phyloP scores from a whole-genome alignment of 1,140 invertebrate genomes.

The Drosophila insularis region DNA sequence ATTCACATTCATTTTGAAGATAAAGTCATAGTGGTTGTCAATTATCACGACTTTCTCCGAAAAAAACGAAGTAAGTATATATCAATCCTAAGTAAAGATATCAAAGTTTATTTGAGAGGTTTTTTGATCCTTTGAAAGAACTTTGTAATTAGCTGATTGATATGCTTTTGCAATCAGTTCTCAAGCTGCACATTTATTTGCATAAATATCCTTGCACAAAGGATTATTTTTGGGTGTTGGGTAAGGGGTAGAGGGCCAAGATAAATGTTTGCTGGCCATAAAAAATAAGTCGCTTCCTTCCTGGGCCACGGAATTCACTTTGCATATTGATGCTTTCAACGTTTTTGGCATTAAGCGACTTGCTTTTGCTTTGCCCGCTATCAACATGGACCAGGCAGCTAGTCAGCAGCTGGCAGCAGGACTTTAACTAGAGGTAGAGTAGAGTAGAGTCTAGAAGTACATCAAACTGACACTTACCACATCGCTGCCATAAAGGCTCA shows the following conservation, averaged over 20 bases:
- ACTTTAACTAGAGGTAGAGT: neutral
- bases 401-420: conserved; percentile 13
- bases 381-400: conserved; percentile 53
- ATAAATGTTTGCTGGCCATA: conserved; percentile 64
- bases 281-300: conserved; percentile 7
- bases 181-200: conserved; percentile 70
- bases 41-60: too few relatives aligned
- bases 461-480: conserved; percentile 81
- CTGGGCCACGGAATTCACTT: conserved; percentile 53
- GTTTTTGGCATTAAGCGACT: conserved; percentile 70
- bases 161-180: conserved; percentile 17
- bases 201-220: conserved; percentile 45
- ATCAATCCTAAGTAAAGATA: too few relatives aligned
- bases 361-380: conserved; percentile 49
- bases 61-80: too few relatives aligned
- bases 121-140: neutral
- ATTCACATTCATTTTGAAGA: too few relatives aligned
- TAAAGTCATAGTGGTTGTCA: too few relatives aligned
- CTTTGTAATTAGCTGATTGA: conserved; percentile 5
- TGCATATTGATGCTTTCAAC: conserved; percentile 80
- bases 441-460: conserved; percentile 54
- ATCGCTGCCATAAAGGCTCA: conserved; percentile 79
- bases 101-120: too few relatives aligned
- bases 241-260: conserved; percentile 23
- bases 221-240: neutral